A percentile compares a stretch with the other conserved stretches of the same genome.
Conservation (phyloP, 2,888 invertebrate species). For the Helleia helle region DNA sequence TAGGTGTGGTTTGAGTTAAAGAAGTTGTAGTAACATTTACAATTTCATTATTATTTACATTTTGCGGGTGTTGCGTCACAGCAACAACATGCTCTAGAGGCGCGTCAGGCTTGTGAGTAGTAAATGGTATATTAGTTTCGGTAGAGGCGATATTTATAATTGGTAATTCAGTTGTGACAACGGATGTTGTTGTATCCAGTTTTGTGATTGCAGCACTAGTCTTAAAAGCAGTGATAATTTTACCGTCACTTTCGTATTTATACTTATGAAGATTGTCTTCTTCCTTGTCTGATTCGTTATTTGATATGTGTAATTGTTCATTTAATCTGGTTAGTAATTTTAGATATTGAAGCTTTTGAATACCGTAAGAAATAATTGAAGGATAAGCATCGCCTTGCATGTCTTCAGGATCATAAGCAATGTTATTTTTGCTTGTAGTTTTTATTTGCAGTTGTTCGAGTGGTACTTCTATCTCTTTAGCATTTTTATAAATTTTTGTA, state of each 20-base stretch:
- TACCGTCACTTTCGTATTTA: slow-evolving; percentile 42
- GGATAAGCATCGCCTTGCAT: slow-evolving; percentile 62
- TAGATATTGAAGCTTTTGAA: slow-evolving; percentile 55
- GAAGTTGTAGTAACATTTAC: slow-evolving; percentile 28
- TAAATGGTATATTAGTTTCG: slow-evolving; percentile 29
- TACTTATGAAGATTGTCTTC: slow-evolving; percentile 39
- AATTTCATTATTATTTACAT: slow-evolving; percentile 37
- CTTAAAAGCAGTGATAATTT: slow-evolving; percentile 19
- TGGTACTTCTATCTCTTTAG: slow-evolving; percentile 21
- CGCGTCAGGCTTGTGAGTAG: slow-evolving; percentile 33
- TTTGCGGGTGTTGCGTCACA: slow-evolving; percentile 32
- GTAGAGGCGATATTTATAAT: neutral
- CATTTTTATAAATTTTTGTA: slow-evolving; percentile 14
- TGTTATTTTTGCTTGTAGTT: slow-evolving; percentile 24
- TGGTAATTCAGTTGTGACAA: slow-evolving; percentile 23
- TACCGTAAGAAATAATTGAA: slow-evolving; percentile 53
- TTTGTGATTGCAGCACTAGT: slow-evolving; percentile 19
- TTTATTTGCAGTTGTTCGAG: slow-evolving; percentile 33
- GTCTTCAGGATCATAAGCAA: slow-evolving; percentile 54
- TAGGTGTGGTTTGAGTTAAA: slow-evolving; percentile 23
- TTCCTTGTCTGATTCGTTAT: slow-evolving; percentile 41
- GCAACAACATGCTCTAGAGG: slow-evolving; percentile 40
- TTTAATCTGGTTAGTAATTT: slow-evolving; percentile 48
- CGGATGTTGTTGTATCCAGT: slow-evolving; percentile 17
- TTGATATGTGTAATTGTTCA: slow-evolving; percentile 49